Evolutionary conservation across 37 sponge, comb jelly and placozoan genomes (phyloP), one percentile per base, ranked within the genome.

Genomic region (Haliclona indistincta): DNA sequence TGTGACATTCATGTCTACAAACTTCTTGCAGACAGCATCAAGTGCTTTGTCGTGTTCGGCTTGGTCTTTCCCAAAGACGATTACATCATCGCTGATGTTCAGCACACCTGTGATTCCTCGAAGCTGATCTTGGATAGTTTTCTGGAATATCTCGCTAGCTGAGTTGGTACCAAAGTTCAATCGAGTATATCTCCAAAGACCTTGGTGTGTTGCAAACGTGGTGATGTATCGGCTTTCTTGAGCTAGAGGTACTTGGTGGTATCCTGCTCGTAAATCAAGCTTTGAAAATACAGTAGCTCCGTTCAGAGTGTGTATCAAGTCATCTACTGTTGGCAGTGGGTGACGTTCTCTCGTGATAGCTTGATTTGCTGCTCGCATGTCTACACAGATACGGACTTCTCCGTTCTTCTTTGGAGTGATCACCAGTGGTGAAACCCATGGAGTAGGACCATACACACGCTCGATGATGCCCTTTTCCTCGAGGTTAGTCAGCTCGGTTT

Each of bases 371-470:
- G 25, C 62, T 23, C 86, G 40, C 86, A 85, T 77, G 39, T 85
- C 79, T 8, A 85, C 74, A 42, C 73, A 78, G 2, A 77, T 5
- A 3, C 77, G 77, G n/a, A n/a, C n/a, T n/a, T n/a, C n/a, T n/a
- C n/a, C n/a, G n/a, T n/a, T n/a, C n/a, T n/a, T n/a, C n/a, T n/a
- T n/a, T n/a, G n/a, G n/a, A n/a, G n/a, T n/a, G n/a, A n/a, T n/a
- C n/a, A n/a, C n/a, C 25, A 85, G 54, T 13, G 85, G 85, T 19
- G 78, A 77, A 29, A 84, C 73, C 85, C 85, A 84, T 3, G 73
- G 77, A 33, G 77, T 81, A 3, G 81, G 81, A 25, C 81, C 81
- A 32, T 74, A 67, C 3, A 73, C 83, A 28, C 72, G 72, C 56
- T 73, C 68, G 37, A 82, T 82, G 69, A 82, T 74, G 40, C 45